Conservation (phyloP, 2,797 vertebrate species). For the Manis crassicaudata region DNA sequence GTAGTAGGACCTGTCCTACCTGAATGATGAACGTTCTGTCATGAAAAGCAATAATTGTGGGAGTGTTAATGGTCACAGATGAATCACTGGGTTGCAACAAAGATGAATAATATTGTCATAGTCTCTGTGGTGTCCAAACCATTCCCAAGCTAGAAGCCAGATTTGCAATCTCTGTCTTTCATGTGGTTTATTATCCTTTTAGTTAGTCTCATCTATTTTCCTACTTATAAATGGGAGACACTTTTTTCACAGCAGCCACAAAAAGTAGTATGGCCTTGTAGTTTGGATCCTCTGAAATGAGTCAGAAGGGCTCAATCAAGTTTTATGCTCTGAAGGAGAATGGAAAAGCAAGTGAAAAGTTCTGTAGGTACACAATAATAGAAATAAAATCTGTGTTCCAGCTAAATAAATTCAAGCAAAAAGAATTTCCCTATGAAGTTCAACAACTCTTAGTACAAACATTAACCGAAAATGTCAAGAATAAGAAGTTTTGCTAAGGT, state of each 20-base stretch:
- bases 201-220: neutral
- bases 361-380: neutral
- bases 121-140: neutral
- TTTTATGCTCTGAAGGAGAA: neutral
- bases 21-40: constrained; percentile 3
- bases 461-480: neutral
- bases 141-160: neutral
- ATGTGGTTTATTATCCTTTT: neutral
- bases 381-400: neutral
- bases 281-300: constrained; percentile 6
- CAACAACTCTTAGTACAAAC: constrained; percentile 4
- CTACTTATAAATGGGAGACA: neutral
- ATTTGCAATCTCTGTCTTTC: neutral
- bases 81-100: constrained; percentile 26
- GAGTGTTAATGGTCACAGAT: neutral
- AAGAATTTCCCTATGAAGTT: constrained; percentile 7
- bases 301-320: neutral
- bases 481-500: neutral
- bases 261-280: neutral
- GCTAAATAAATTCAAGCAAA: neutral
- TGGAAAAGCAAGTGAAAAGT: neutral
- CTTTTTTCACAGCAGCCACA: neutral
- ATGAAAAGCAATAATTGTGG: neutral
- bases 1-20: constrained; percentile 40
- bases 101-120: neutral